Conservation (phyloP, 2,797 vertebrate genomes). For the Leptodactylus fallax region DNA sequence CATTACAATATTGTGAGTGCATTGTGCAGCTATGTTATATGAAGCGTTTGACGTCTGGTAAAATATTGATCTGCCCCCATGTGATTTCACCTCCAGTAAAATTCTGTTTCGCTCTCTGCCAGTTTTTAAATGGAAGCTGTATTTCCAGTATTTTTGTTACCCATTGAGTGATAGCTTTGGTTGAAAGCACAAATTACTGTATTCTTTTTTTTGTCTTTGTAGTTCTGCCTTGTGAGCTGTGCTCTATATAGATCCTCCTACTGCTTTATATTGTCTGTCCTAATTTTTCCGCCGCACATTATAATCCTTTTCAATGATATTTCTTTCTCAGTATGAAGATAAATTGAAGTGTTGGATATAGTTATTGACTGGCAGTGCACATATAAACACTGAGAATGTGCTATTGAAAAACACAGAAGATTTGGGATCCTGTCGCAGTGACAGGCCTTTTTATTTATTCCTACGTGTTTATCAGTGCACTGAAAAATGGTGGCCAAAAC, state of each 20-base stretch:
- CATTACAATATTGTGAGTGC: not conserved
- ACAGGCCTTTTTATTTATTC: not conserved
- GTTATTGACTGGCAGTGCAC: not conserved
- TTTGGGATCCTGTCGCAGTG: too few relatives aligned
- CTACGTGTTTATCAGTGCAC: not conserved
- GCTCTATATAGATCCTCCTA: conserved; percentile 6
- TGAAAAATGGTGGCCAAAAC: not conserved
- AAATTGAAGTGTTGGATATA: not conserved
- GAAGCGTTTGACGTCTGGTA: not conserved
- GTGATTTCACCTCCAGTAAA: not conserved
- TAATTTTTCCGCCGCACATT: conserved; percentile 29
- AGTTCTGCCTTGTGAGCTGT: not conserved
- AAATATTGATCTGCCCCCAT: not conserved
- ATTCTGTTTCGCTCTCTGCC: not conserved
- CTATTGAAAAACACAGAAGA: not conserved
- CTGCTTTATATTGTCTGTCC: conserved; percentile 4
- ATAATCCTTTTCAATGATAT: not conserved
- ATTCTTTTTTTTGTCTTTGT: conserved; percentile 6
- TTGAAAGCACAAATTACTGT: conserved; percentile 24
- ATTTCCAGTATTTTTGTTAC: not conserved
- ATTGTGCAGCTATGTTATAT: not conserved
- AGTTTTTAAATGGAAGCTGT: not conserved
- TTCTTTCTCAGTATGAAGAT: not conserved
- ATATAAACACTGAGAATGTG: not conserved
- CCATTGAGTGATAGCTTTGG: not conserved